These are phyloP conservation scores for Gibbula magus DNA, from an alignment of 2,888 invertebrate genomes.

Conservation along the genomic window DNA sequence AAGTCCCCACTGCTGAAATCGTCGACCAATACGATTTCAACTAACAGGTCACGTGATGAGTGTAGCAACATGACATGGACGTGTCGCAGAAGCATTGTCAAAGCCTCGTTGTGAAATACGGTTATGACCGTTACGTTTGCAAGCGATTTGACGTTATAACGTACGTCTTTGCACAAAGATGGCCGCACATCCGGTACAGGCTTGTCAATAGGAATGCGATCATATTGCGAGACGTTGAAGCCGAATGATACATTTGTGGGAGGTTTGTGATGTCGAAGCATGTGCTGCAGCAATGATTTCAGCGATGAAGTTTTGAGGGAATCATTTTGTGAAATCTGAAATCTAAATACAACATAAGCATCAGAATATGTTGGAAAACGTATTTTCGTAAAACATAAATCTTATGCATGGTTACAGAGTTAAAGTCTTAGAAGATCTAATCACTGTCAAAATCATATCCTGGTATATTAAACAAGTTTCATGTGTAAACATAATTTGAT, in stretches of 20 bases:
- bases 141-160: background rate
- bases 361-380: too few relatives aligned
- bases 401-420: too few relatives aligned
- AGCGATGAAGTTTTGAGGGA: background rate
- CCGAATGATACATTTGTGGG: background rate
- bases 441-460: too few relatives aligned
- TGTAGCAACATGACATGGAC: background rate
- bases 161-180: background rate
- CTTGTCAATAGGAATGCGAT: background rate
- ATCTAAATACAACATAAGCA: background rate
- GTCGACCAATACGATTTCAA: background rate
- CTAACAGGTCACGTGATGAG: background rate
- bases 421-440: too few relatives aligned
- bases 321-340: background rate
- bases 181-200: background rate
- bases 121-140: background rate
- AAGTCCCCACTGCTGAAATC: background rate
- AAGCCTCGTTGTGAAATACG: background rate
- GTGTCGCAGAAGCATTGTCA: background rate
- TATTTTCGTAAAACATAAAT: too few relatives aligned
- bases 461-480: too few relatives aligned
- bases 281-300: background rate
- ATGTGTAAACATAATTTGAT: too few relatives aligned
- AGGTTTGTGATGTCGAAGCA: background rate
- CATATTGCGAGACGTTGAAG: background rate